Base-by-base conservation (phyloP, 2,888 invertebrate species). In the Amphimallon solstitiale region DNA sequence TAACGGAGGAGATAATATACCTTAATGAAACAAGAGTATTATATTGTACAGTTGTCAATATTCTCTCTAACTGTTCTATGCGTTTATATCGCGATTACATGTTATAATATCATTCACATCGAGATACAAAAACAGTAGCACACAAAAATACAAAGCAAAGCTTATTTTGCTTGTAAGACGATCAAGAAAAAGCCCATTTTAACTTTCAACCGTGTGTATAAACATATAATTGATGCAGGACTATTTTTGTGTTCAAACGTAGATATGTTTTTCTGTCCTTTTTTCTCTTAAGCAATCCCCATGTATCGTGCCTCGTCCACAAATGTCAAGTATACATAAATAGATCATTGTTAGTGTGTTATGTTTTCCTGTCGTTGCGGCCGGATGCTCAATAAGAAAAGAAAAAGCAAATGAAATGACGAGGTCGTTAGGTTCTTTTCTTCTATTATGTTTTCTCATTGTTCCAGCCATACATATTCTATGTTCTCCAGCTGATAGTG, bases 241-340 rank as follows among this genome's bases (percentile, higher is more conserved):
- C 56, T 59, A 59, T 59, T 59, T 59, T 43, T 29, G 56, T 59
- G 7, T 9, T 43, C 43, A 43, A 59, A 43, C 23, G n/a, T n/a
- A n/a, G 43, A 43, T 45, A 43, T 29, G 23, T 23, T n/a, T 29
- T 43, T 59, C 43, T 29, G 23, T 59, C 56, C 14, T 15, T 12
- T 10, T 43, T 15, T 10, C 12, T 2, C 43, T 4, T 6, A 43
- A 5, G 34, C 52, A 10, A 29, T 35, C 35, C 2, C 10, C n/a
- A 29, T 43, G 14, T 10, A n/a, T 59, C 9, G 10, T 15, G 29
- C 48, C 37, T 14, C 45, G 21, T 56, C 51, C 12, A 51, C 56
- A 63, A 67, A 67, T 63, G 67, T 63, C 63, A 67, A 43, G 29
- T 67, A 67, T 67, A n/a, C n/a, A n/a, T n/a, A 67, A 63, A 67